Conservation (phyloP, 2,797 vertebrate species). For the Gastrophryne carolinensis region DNA sequence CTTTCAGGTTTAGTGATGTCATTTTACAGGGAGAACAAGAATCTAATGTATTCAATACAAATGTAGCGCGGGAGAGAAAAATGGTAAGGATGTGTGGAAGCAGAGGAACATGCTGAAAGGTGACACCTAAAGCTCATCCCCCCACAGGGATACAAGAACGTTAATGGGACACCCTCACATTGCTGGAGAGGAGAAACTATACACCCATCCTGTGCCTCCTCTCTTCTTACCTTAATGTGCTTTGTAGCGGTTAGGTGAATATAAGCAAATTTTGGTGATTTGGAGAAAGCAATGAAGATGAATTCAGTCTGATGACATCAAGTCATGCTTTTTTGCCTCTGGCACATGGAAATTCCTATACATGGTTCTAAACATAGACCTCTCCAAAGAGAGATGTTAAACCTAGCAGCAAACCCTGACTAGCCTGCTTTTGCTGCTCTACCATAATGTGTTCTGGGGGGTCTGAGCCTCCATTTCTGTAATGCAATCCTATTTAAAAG, state of each 20-base stretch:
- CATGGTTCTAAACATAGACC: too few species aligned
- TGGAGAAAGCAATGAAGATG: not conserved
- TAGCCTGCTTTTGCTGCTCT: too few species aligned
- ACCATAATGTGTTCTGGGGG: too few species aligned
- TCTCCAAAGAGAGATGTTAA: too few species aligned
- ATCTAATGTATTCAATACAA: slow-evolving; percentile 18
- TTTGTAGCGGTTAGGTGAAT: not conserved
- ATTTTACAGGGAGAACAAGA: not conserved
- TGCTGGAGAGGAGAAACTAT: not conserved
- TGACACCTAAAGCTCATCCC: slow-evolving; percentile 18
- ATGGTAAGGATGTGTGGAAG: not conserved
- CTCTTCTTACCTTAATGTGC: not conserved
- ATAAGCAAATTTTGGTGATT: not conserved
- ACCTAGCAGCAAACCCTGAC: too few species aligned
- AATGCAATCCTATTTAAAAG: not conserved
- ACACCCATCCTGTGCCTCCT: not conserved
- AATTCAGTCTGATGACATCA: not conserved
- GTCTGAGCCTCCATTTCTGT: too few species aligned
- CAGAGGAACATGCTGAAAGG: slow-evolving; percentile 27
- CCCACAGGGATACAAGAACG: slow-evolving; percentile 6
- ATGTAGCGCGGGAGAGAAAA: slow-evolving; percentile 1
- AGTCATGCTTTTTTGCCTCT: too few species aligned
- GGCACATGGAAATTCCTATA: too few species aligned
- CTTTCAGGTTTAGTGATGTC: slow-evolving; percentile 20
- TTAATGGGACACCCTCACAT: slow-evolving; percentile 10